Conservation (phyloP, 1,140 invertebrate genomes). For the Macrosteles quadrilineatus region DNA sequence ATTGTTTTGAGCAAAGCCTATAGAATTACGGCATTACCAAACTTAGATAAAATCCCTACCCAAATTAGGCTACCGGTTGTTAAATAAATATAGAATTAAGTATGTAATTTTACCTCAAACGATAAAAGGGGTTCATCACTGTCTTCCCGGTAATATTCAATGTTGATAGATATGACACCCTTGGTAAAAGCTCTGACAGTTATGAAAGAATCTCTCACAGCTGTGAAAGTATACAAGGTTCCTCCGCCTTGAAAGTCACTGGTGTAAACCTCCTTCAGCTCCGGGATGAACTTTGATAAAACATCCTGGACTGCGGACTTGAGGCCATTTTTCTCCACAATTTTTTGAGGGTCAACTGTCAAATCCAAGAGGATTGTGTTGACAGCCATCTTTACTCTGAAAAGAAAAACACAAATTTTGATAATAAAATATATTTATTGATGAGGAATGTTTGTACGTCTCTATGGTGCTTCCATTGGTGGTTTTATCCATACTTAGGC, state of each 20-base stretch:
- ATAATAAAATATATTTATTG: no score
- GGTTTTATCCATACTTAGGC: no score
- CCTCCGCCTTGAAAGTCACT: constrained; percentile 63
- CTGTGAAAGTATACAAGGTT: constrained; percentile 65
- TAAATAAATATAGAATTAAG: no score
- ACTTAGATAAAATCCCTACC: no score
- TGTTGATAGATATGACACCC: constrained; percentile 74
- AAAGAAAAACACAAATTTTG: not conserved
- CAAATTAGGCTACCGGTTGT: no score
- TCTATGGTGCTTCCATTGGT: no score
- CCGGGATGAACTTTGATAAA: constrained; percentile 66
- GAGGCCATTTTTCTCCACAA: constrained; percentile 65
- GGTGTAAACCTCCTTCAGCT: constrained; percentile 60
- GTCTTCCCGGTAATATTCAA: constrained; percentile 77
- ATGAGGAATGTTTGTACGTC: no score
- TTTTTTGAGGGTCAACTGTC: constrained; percentile 65
- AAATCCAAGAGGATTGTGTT: constrained; percentile 81
- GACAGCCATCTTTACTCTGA: constrained; percentile 63
- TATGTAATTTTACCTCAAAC: constrained; percentile 82
- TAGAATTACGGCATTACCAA: no score
- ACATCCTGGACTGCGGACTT: constrained; percentile 58
- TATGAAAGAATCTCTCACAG: constrained; percentile 66
- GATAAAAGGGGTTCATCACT: constrained; percentile 67
- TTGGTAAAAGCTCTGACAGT: constrained; percentile 69
- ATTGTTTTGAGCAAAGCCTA: no score